These are phyloP conservation scores for Lytechinus pictus DNA, from an alignment of 35 echinoderm and acorn worm genomes.

Conservation along the genomic window DNA sequence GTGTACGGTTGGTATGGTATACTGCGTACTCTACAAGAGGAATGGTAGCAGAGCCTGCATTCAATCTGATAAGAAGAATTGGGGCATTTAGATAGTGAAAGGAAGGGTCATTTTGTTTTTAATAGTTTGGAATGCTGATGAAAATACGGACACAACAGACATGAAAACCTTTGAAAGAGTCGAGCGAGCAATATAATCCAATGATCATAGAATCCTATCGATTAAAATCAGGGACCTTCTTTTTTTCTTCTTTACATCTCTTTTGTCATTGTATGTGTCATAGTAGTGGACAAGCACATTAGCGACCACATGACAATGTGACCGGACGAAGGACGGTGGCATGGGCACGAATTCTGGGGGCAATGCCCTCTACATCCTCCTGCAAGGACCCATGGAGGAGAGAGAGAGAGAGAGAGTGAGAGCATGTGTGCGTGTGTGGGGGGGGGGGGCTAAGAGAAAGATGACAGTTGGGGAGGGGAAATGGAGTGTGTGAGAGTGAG, in stretches of 20 bases:
- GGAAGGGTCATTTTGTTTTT: neutral
- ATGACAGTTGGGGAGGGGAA: neutral
- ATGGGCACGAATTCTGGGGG: neutral
- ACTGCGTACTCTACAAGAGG: neutral
- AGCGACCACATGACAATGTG: slow-evolving; percentile 9
- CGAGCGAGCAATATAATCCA: neutral
- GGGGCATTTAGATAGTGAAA: neutral
- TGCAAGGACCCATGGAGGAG: neutral
- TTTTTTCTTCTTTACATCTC: neutral
- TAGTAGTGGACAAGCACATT: neutral
- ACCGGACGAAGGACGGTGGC: neutral
- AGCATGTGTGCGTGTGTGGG: neutral
- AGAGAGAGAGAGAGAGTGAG: neutral
- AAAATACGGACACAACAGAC: slow-evolving; percentile 10
- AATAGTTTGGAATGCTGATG: neutral
- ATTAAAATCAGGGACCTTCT: slow-evolving; percentile 18
- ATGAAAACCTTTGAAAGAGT: neutral
- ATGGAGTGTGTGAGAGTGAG: neutral
- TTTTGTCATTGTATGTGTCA: slow-evolving; percentile 15
- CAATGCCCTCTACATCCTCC: neutral
- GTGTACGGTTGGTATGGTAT: too few relatives aligned
- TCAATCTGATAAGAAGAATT: neutral
- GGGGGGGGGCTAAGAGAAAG: too few relatives aligned
- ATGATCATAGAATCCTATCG: neutral
- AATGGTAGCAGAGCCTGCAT: neutral